Conservation (phyloP, 1,140 invertebrate genomes). For the Pteromalus puparum region DNA sequence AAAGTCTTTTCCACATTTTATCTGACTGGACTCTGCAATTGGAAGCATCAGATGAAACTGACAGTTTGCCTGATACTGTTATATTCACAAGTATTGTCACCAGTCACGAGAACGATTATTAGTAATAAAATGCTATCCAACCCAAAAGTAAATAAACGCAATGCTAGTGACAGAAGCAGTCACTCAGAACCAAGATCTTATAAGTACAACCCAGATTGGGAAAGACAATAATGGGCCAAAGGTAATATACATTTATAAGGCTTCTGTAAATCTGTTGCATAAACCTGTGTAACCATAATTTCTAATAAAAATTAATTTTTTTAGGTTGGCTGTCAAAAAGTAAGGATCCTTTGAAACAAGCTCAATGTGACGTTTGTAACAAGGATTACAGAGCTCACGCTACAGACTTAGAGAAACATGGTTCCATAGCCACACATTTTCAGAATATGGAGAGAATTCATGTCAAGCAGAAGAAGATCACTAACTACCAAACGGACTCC, state of each 20-base stretch:
- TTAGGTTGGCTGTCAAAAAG: conserved; percentile 25
- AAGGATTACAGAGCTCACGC: conserved; percentile 18
- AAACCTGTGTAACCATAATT: not conserved
- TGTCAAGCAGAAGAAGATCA: not conserved
- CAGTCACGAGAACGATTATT: not conserved
- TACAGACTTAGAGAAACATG: conserved; percentile 12
- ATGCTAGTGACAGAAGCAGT: not conserved
- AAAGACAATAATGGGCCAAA: conserved; percentile 24
- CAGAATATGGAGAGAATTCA: not conserved
- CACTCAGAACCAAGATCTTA: not conserved
- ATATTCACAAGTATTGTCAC: not conserved
- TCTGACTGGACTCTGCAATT: no score
- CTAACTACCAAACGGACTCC: no score
- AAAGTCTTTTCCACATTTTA: no score
- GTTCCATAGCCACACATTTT: not conserved
- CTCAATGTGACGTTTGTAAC: conserved; percentile 26
- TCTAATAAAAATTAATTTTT: not conserved
- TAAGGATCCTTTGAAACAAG: not conserved
- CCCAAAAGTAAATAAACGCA: not conserved
- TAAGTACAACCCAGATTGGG: conserved; percentile 23
- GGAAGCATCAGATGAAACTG: not conserved
- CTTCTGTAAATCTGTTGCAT: not conserved
- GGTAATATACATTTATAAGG: conserved; percentile 9
- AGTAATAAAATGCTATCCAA: not conserved
- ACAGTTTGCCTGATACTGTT: not conserved